Conservation (phyloP, 2,113 vertebrate genomes). For the Sebastes schlegelii region DNA sequence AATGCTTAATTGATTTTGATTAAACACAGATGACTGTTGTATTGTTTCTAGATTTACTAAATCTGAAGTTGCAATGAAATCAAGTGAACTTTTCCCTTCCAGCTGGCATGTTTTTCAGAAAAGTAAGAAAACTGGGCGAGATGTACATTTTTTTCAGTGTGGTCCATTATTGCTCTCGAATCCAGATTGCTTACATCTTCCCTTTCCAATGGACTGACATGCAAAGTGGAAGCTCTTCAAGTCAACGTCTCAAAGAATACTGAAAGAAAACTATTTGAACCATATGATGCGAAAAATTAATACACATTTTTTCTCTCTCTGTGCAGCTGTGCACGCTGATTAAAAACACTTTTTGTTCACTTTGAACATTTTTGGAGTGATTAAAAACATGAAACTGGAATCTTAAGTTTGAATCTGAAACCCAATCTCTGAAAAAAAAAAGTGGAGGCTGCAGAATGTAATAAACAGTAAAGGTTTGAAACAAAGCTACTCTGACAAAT, state of each 20-base stretch:
- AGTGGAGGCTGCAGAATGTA: constrained; percentile 72
- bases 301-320: constrained; percentile 22
- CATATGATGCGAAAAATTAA: constrained; percentile 65
- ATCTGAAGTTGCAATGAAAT: constrained; percentile 5
- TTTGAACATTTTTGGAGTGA: constrained; percentile 68
- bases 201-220: constrained; percentile 38
- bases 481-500: constrained; percentile 83
- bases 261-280: constrained; percentile 58
- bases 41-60: constrained; percentile 11
- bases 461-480: constrained; percentile 81
- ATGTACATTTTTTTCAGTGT: constrained; percentile 35
- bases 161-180: constrained; percentile 40
- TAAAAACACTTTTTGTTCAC: constrained; percentile 58
- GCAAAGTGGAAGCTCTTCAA: constrained; percentile 40
- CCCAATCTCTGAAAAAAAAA: constrained; percentile 53
- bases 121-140: constrained; percentile 30
- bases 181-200: constrained; percentile 50
- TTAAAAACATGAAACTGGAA: constrained; percentile 66
- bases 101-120: constrained; percentile 25
- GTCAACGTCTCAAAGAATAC: constrained; percentile 42
- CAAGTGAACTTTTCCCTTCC: neutral
- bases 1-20: neutral
- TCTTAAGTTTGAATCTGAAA: constrained; percentile 67
- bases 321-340: constrained; percentile 65
- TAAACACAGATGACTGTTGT: neutral